Evolutionary conservation across 1,140 invertebrate species (phyloP).

Genomic region (Amphibalanus amphitrite): DNA sequence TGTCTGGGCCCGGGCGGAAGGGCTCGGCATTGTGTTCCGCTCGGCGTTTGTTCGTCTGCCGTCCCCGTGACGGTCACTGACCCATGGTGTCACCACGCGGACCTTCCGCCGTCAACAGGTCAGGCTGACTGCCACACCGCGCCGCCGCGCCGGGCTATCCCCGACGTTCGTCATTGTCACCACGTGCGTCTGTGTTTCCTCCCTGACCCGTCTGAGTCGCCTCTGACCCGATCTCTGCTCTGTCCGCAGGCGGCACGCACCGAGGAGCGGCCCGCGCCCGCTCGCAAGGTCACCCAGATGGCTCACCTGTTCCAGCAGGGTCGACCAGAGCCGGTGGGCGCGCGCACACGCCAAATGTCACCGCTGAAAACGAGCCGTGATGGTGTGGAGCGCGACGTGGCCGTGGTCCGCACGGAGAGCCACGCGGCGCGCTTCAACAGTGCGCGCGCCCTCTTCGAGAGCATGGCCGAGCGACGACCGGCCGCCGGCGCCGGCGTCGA

Average conservation of each 20-base stretch:
- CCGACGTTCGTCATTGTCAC: too few species aligned
- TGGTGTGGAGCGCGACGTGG: conserved; percentile 37
- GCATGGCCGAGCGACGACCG: conserved; percentile 44
- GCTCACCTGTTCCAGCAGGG: conserved; percentile 62
- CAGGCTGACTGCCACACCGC: too few species aligned
- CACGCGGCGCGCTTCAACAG: conserved; percentile 79
- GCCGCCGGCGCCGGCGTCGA: neutral
- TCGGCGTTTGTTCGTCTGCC: too few species aligned
- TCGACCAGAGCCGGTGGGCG: conserved; percentile 12
- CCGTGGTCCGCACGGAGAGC: conserved; percentile 67
- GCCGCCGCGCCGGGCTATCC: too few species aligned
- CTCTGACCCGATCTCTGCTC: neutral
- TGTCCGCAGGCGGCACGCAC: neutral
- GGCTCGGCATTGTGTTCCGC: too few species aligned
- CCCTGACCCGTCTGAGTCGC: neutral
- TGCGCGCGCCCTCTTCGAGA: conserved; percentile 79
- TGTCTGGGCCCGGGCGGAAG: too few species aligned
- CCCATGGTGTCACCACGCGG: too few species aligned
- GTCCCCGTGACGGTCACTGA: too few species aligned
- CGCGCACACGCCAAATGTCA: neutral
- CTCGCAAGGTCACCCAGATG: conserved; percentile 67
- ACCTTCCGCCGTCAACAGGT: too few species aligned
- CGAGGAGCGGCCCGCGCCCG: neutral
- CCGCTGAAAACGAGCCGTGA: neutral
- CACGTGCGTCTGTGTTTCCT: too few species aligned